Conservation (phyloP, 2,888 invertebrate species). For the Heliconius erato region DNA sequence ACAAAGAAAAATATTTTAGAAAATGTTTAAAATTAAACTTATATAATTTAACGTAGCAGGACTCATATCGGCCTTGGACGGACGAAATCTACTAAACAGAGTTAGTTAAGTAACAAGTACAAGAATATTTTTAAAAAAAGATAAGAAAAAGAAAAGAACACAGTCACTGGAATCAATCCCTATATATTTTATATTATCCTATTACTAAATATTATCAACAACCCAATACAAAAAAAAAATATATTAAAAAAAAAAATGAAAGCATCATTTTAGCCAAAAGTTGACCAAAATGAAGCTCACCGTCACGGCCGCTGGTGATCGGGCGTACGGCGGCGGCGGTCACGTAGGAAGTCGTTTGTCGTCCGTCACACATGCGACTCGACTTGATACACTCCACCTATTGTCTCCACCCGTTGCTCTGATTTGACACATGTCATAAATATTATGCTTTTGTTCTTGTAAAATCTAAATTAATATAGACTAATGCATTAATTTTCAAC, state of each 20-base stretch:
- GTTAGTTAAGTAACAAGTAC: too few relatives aligned
- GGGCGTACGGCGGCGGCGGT: slow-evolving; percentile 61
- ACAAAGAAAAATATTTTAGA: too few relatives aligned
- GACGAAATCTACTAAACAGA: too few relatives aligned
- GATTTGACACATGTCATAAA: slow-evolving; percentile 53
- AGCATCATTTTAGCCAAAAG: slow-evolving; percentile 53
- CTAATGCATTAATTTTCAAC: background rate
- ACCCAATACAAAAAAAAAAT: background rate
- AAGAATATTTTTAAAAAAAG: too few relatives aligned
- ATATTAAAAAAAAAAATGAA: background rate
- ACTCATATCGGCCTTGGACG: too few relatives aligned
- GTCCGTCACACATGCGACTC: slow-evolving; percentile 64
- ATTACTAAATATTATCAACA: too few relatives aligned
- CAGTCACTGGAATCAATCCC: too few relatives aligned
- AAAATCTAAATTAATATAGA: background rate
- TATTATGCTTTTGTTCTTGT: slow-evolving; percentile 32
- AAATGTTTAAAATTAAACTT: too few relatives aligned
- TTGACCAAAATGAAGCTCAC: slow-evolving; percentile 69
- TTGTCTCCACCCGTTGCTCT: slow-evolving; percentile 60
- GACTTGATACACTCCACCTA: slow-evolving; percentile 63
- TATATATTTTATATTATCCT: too few relatives aligned
- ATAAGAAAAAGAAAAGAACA: too few relatives aligned
- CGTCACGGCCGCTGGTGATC: slow-evolving; percentile 71
- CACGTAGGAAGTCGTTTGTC: slow-evolving; percentile 73
- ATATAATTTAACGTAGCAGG: too few relatives aligned